Percentiles rank a stretch among this genome's conserved stretches.
phyloP scores from a whole-genome alignment of 2,797 vertebrate species.

The Atherinosoma microstoma region DNA sequence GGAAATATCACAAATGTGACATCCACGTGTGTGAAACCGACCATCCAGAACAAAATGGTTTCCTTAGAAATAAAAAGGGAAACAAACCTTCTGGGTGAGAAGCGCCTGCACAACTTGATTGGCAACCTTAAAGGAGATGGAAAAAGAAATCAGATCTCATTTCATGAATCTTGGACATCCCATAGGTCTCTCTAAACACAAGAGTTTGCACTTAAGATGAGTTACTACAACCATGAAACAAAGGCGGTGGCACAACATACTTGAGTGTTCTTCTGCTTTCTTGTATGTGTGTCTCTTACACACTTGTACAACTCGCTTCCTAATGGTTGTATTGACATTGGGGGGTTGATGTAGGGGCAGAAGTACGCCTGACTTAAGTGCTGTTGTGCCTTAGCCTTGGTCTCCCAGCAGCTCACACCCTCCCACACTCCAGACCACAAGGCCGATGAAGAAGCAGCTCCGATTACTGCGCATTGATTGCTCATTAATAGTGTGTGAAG shows the following conservation, averaged over 20 bases:
- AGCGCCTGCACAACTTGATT: constrained; percentile 95
- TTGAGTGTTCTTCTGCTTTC: background rate
- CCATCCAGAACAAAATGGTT: background rate
- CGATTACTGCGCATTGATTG: constrained; percentile 78
- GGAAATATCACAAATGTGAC: background rate
- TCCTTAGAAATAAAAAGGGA: constrained; percentile 1
- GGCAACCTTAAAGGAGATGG: constrained; percentile 84
- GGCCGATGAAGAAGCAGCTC: constrained; percentile 49
- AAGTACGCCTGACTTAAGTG: constrained; percentile 37
- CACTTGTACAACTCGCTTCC: constrained; percentile 5
- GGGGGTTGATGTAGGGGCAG: constrained; percentile 16
- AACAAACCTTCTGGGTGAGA: constrained; percentile 93
- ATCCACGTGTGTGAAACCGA: background rate
- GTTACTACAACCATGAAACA: constrained; percentile 14
- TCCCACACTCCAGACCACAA: constrained; percentile 55
- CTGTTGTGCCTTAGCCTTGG: constrained; percentile 40
- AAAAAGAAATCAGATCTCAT: background rate
- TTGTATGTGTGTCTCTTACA: constrained; percentile 7
- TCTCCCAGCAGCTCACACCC: constrained; percentile 41
- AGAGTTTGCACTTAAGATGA: constrained; percentile 15
- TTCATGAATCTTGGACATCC: background rate
- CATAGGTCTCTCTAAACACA: constrained; percentile 5
- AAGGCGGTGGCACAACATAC: background rate
- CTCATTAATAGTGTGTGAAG: constrained; percentile 75
- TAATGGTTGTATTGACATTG: constrained; percentile 41